Percentiles rank a stretch among this genome's conserved stretches.
Evolutionary conservation across 1,140 invertebrate genomes (phyloP).

Genomic region (Dinoponera quadriceps): DNA sequence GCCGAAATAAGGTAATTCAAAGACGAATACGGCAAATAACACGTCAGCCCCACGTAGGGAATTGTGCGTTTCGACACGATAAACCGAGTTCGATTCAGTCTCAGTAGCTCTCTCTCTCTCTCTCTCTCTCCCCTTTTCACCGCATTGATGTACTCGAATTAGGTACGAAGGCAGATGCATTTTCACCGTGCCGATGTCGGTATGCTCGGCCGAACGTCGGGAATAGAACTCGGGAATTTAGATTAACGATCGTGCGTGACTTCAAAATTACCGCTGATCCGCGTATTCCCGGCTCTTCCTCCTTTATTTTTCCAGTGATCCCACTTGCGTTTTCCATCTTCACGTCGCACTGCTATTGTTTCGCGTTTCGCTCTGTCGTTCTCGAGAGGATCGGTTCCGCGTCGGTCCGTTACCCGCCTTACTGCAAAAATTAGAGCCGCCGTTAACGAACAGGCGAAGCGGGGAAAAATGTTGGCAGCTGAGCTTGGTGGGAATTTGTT

Average conservation of each 20-base stretch:
- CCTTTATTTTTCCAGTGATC: conserved; percentile 60
- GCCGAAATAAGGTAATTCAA: not conserved
- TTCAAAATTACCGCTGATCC: conserved; percentile 67
- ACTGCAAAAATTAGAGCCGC: conserved; percentile 37
- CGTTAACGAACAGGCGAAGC: conserved; percentile 31
- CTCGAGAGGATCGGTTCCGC: not conserved
- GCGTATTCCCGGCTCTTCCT: conserved; percentile 37
- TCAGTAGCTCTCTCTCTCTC: conserved; percentile 8
- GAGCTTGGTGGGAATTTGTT: conserved; percentile 3
- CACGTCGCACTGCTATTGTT: not conserved
- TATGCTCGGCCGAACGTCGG: conserved; percentile 59
- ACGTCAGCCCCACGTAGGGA: conserved; percentile 18
- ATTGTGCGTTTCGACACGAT: conserved; percentile 41
- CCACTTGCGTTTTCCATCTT: conserved; percentile 3
- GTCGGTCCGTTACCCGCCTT: not conserved
- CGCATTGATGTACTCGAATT: conserved; percentile 50
- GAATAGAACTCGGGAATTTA: conserved; percentile 70
- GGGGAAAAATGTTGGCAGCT: conserved; percentile 10
- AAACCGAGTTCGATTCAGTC: conserved; percentile 61
- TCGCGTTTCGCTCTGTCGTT: not conserved
- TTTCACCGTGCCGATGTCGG: conserved; percentile 66
- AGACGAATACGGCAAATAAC: conserved; percentile 11
- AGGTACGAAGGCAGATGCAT: conserved; percentile 65
- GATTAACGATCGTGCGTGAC: conserved; percentile 74
- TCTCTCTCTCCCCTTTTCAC: not conserved